These are phyloP conservation scores for Halcyon chelicuti DNA, from an alignment of 2,797 vertebrate genomes.

Conservation along the genomic window DNA sequence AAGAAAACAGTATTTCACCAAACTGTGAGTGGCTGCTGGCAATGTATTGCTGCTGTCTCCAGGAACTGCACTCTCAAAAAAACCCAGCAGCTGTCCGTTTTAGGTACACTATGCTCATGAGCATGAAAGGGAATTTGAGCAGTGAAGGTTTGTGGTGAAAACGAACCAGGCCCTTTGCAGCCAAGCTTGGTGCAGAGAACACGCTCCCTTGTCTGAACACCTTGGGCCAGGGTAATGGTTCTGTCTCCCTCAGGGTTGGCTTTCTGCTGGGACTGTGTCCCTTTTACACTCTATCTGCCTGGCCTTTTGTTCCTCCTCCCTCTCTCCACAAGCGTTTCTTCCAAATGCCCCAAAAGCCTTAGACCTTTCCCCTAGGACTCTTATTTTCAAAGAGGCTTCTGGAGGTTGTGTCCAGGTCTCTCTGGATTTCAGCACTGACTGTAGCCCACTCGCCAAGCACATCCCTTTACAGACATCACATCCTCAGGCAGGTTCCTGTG, in stretches of 20 bases:
- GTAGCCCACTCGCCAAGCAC: background rate
- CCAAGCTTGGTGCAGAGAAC: background rate
- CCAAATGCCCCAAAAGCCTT: background rate
- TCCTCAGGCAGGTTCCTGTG: background rate
- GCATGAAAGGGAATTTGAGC: background rate
- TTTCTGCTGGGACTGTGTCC: background rate
- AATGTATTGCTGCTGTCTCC: background rate
- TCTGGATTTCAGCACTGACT: background rate
- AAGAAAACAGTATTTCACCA: background rate
- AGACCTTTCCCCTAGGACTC: background rate
- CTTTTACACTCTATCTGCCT: background rate
- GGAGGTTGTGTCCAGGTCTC: background rate
- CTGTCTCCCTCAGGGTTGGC: background rate
- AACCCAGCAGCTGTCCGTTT: background rate
- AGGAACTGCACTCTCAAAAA: background rate
- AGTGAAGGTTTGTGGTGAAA: background rate
- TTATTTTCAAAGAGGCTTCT: background rate
- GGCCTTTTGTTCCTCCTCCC: background rate
- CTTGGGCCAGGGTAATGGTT: background rate
- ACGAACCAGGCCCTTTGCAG: background rate
- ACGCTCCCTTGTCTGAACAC: fast-evolving
- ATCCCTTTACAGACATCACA: background rate
- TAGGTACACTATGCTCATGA: background rate
- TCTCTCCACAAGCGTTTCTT: background rate
- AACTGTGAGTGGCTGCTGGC: background rate